phyloP scores from a whole-genome alignment of 2,888 invertebrate species.

The Machimus atricapillus region DNA sequence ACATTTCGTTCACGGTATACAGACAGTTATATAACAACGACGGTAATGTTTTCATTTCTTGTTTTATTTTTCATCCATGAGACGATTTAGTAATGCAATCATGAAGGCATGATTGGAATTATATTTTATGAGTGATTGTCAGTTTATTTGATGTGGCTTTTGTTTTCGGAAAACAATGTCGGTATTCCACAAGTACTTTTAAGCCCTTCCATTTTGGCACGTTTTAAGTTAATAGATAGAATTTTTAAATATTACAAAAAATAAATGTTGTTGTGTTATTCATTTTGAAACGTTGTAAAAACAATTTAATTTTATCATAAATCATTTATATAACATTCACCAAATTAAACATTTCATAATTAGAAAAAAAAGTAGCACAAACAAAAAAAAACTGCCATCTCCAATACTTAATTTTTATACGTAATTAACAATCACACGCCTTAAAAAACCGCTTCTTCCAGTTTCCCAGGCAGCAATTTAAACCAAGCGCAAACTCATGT shows the following conservation, averaged over 20 bases:
- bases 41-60: neutral
- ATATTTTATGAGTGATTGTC: neutral
- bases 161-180: neutral
- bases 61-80: neutral
- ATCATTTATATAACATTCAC: no score
- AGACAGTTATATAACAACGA: neutral
- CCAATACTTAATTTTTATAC: neutral
- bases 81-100: neutral
- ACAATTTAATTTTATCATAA: no score
- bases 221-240: no score
- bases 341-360: no score
- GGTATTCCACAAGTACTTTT: neutral
- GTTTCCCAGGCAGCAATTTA: neutral
- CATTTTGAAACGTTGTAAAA: no score
- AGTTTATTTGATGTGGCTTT: neutral
- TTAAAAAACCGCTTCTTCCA: neutral
- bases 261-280: no score
- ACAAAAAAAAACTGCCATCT: neutral
- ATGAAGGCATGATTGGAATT: neutral
- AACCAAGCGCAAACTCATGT: neutral
- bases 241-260: no score
- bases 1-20: neutral
- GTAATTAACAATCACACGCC: neutral
- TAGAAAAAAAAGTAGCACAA: neutral
- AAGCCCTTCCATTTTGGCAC: no score